These are phyloP conservation scores for Sardina pilchardus DNA, from an alignment of 2,113 vertebrate genomes.

Conservation along the genomic window DNA sequence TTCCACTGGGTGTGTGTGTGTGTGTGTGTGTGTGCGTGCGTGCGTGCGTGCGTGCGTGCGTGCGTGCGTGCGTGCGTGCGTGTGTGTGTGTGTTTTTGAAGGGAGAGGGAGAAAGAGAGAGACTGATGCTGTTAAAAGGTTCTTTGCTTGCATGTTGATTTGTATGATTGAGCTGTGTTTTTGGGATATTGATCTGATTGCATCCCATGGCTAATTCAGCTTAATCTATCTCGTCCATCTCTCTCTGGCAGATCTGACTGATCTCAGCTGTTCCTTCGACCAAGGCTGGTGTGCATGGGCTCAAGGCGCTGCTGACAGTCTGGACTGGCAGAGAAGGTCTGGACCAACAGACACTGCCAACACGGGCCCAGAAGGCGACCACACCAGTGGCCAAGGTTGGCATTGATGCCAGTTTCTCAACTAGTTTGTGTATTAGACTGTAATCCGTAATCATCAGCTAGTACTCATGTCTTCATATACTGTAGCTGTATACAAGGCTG, in stretches of 20 bases:
- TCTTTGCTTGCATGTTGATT: not conserved
- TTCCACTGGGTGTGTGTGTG: not conserved
- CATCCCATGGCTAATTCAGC: not conserved
- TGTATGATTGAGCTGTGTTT: not conserved
- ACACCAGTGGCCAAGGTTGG: slow-evolving; percentile 65
- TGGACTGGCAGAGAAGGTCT: slow-evolving; percentile 61
- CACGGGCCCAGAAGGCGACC: slow-evolving; percentile 71
- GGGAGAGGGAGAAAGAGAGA: not conserved
- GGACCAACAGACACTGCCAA: slow-evolving; percentile 65
- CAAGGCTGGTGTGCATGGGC: slow-evolving; percentile 66
- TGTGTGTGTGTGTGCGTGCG: too few species aligned
- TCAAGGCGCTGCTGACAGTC: slow-evolving; percentile 61
- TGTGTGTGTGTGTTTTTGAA: too few species aligned
- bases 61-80: too few species aligned
- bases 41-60: too few species aligned
- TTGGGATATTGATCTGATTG: not conserved
- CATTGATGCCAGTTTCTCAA: not conserved
- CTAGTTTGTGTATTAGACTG: not conserved
- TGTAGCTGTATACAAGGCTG: too few species aligned
- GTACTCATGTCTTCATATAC: not conserved
- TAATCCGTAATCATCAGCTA: not conserved
- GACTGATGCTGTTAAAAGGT: not conserved
- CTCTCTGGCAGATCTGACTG: slow-evolving; percentile 53
- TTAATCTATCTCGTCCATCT: slow-evolving; percentile 15
- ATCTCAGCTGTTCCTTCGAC: slow-evolving; percentile 66